A percentile compares a stretch with the other conserved stretches of the same genome.
Evolutionary conservation across 2,113 vertebrate genomes (phyloP).

Genomic region (Neopipo cinnamomea): DNA sequence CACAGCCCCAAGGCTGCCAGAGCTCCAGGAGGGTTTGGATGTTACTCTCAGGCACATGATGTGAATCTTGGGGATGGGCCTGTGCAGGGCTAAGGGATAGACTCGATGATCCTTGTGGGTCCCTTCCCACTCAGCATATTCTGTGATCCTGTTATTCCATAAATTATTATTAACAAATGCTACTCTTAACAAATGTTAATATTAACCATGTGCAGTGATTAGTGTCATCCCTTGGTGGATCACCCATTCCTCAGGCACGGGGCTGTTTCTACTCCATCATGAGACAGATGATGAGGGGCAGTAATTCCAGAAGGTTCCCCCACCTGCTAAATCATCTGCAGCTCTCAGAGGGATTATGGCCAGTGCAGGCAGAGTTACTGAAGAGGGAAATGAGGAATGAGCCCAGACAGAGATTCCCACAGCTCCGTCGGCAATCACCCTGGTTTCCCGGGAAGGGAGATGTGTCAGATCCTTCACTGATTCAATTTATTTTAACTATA

Average conservation of each 20-base stretch:
- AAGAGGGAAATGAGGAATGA: neutral
- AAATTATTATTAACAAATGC: neutral
- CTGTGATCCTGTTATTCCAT: neutral
- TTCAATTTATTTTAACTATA: constrained; percentile 43
- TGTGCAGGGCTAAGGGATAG: neutral
- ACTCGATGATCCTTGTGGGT: neutral
- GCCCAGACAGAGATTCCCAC: neutral
- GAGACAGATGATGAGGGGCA: neutral
- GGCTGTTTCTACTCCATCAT: neutral
- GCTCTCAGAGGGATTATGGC: neutral
- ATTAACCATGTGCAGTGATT: rapidly evolving
- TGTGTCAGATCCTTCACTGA: constrained; percentile 7
- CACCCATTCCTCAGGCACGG: rapidly evolving
- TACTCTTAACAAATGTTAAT: neutral
- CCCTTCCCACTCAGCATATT: neutral
- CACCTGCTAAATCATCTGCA: neutral
- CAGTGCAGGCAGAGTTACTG: neutral
- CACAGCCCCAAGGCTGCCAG: neutral
- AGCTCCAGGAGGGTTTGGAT: neutral
- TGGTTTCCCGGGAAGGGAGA: neutral
- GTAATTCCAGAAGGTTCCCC: neutral
- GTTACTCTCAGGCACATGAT: neutral
- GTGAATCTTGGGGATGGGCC: neutral
- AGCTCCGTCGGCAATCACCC: neutral
- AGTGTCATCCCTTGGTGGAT: too few species aligned